Evolutionary conservation across 2,888 invertebrate genomes (phyloP).

Genomic region (Scaptodrosophila latifasciaeformis): DNA sequence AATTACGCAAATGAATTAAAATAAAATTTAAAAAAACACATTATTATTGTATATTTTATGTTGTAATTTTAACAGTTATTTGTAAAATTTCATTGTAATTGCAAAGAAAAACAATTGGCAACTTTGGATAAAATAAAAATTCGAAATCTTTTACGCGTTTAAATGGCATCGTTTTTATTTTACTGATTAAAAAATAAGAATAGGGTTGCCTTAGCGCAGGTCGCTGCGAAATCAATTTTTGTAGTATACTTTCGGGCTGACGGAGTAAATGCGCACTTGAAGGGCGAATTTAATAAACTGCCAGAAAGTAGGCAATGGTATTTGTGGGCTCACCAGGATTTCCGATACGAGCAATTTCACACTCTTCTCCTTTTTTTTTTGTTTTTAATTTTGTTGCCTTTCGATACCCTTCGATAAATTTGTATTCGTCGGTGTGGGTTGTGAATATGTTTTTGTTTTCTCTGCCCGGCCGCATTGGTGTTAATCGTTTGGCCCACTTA

Average conservation of each 20-base stretch:
- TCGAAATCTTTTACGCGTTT: conserved; percentile 62
- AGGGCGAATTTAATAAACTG: conserved; percentile 28
- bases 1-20: too few species aligned
- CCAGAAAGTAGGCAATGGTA: conserved; percentile 25
- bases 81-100: conserved; percentile 45
- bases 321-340: conserved; percentile 21
- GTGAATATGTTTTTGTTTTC: conserved; percentile 18
- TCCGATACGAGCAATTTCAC: not conserved
- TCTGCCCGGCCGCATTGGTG: conserved; percentile 39
- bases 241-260: conserved; percentile 63
- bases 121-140: conserved; percentile 59
- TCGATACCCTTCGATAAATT: conserved; percentile 56
- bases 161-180: conserved; percentile 3
- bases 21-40: not conserved
- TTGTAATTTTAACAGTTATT: conserved; percentile 46
- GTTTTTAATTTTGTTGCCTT: conserved; percentile 16
- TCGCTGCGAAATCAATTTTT: conserved; percentile 66
- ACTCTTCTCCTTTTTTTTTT: conserved; percentile 5
- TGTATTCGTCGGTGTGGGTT: conserved; percentile 4
- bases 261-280: conserved; percentile 43
- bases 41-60: conserved; percentile 41
- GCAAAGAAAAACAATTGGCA: conserved; percentile 33
- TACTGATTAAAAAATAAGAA: not conserved
- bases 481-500: conserved; percentile 52
- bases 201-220: conserved; percentile 39